Percentiles rank a stretch among this genome's conserved stretches.
phyloP scores from a whole-genome alignment of 2,797 vertebrate species.

The Zalophus californianus region DNA sequence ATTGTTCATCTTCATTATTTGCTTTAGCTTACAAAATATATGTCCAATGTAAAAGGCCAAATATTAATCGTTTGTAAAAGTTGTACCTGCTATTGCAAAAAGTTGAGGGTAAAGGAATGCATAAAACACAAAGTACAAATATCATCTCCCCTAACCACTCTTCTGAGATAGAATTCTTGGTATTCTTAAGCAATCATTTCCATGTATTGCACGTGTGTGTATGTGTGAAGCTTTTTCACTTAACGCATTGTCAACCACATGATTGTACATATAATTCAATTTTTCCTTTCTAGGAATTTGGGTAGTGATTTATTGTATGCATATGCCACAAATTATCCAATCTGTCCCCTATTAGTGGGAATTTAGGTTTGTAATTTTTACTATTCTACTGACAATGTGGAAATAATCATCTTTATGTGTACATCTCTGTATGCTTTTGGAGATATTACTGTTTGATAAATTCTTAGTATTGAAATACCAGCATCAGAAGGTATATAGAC shows the following conservation, averaged over 20 bases:
- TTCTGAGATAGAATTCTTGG: not conserved
- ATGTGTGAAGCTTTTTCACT: not conserved
- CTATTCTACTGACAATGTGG: not conserved
- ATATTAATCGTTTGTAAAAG: not conserved
- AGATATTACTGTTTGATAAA: conserved; percentile 3
- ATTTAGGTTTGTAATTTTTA: not conserved
- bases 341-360: not conserved
- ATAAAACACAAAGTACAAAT: not conserved
- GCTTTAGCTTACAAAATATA: not conserved
- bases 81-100: not conserved
- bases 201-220: not conserved
- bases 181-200: not conserved
- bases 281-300: conserved; percentile 22
- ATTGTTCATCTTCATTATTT: not conserved
- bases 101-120: not conserved
- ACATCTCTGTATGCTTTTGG: not conserved
- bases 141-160: not conserved
- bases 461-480: not conserved
- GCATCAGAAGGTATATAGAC: not conserved
- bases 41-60: not conserved
- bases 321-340: not conserved
- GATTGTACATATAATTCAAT: not conserved
- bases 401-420: not conserved
- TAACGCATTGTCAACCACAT: not conserved
- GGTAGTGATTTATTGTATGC: not conserved